These are phyloP conservation scores for Crepidodera aurea DNA, from an alignment of 2,888 invertebrate genomes.

Conservation along the genomic window DNA sequence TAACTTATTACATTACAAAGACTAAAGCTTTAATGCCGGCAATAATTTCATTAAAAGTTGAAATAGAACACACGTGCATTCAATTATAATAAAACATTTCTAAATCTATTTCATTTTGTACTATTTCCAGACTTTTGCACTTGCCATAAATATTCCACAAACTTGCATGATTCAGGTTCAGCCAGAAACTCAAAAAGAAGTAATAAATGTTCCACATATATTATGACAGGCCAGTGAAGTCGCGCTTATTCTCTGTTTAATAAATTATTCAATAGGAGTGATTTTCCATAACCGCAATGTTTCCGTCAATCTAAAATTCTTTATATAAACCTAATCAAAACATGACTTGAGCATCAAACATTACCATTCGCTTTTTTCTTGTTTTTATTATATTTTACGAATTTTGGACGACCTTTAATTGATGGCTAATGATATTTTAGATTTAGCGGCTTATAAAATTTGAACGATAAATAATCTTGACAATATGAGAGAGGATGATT, in stretches of 20 bases:
- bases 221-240: background rate
- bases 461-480: no score
- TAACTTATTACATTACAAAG: slow-evolving; percentile 60
- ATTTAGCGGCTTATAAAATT: no score
- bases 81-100: slow-evolving; percentile 60
- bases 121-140: slow-evolving; percentile 53
- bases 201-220: slow-evolving; percentile 27
- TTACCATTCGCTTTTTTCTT: no score
- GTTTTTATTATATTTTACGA: no score
- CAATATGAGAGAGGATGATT: no score
- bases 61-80: slow-evolving; percentile 59
- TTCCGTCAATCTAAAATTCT: no score
- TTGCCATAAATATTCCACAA: slow-evolving; percentile 51
- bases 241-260: background rate
- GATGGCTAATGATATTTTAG: no score
- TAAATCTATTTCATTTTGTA: slow-evolving; percentile 56
- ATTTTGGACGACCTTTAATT: no score
- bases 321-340: no score
- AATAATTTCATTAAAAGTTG: slow-evolving; percentile 61
- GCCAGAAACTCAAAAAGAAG: slow-evolving; percentile 30
- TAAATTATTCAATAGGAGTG: no score
- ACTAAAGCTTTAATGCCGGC: slow-evolving; percentile 58
- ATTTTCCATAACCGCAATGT: background rate
- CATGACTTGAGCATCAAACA: no score
- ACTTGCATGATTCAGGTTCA: slow-evolving; percentile 43